Evolutionary conservation across 2,888 invertebrate species (phyloP).

Genomic region (Podotricha telesiphe): DNA sequence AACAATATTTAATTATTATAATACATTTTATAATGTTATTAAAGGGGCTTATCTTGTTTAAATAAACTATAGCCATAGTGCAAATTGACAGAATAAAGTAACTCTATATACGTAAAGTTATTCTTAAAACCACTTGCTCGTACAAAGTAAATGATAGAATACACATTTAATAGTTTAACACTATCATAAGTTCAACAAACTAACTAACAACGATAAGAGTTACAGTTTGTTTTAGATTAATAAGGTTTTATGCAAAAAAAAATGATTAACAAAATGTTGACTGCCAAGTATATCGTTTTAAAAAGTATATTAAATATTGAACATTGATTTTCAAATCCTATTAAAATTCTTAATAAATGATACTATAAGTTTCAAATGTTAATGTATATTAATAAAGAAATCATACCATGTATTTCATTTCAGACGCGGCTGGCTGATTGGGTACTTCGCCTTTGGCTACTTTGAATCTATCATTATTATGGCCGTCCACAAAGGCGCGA

Average conservation of each 20-base stretch:
- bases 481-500: constrained; percentile 54
- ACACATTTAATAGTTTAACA: background rate
- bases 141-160: background rate
- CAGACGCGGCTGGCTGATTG: constrained; percentile 55
- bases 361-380: too few species aligned
- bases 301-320: too few species aligned
- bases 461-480: constrained; percentile 51
- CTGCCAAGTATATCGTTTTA: too few species aligned
- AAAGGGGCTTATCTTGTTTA: background rate
- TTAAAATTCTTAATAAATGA: too few species aligned
- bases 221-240: background rate
- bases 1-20: too few species aligned
- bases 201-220: background rate
- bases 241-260: background rate
- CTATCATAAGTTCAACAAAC: background rate
- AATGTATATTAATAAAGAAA: background rate
- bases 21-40: background rate
- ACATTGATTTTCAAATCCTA: too few species aligned
- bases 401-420: constrained; percentile 55
- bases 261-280: too few species aligned
- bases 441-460: constrained; percentile 51
- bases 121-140: background rate
- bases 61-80: background rate
- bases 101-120: background rate
- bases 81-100: too few species aligned